These are phyloP conservation scores for Homarus americanus DNA, from an alignment of 1,140 invertebrate species.

Conservation along the genomic window DNA sequence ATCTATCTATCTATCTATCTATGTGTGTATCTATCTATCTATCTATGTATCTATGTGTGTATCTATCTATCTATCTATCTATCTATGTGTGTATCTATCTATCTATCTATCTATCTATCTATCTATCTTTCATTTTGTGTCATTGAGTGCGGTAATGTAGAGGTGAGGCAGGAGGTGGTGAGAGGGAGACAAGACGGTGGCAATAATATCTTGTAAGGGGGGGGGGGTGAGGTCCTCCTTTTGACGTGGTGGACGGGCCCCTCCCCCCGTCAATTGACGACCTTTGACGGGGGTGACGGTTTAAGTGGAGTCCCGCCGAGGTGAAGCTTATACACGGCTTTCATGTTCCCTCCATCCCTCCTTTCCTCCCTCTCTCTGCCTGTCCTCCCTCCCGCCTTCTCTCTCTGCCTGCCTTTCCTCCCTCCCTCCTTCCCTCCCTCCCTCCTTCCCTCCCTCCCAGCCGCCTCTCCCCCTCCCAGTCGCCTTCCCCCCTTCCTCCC, in stretches of 20 bases:
- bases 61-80: too few relatives aligned
- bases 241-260: conserved; percentile 16
- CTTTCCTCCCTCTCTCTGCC: background rate
- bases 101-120: background rate
- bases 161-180: background rate
- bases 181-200: background rate
- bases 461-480: background rate
- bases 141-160: background rate
- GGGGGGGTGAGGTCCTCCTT: conserved; percentile 5
- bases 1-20: too few relatives aligned
- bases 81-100: too few relatives aligned
- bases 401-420: background rate
- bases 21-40: too few relatives aligned
- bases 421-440: background rate
- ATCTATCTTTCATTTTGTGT: background rate
- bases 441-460: background rate
- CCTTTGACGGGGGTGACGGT: conserved; percentile 24
- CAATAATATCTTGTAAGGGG: background rate
- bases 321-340: background rate
- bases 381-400: background rate
- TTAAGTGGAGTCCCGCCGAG: conserved; percentile 31
- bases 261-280: conserved; percentile 17
- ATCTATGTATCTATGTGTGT: too few relatives aligned
- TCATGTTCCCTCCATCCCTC: background rate
- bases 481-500: background rate